Evolutionary conservation across 92 coral and sea anemone species (phyloP), one percentile per base, ranked within the genome.

Genomic region (Phymanthus crucifer): DNA sequence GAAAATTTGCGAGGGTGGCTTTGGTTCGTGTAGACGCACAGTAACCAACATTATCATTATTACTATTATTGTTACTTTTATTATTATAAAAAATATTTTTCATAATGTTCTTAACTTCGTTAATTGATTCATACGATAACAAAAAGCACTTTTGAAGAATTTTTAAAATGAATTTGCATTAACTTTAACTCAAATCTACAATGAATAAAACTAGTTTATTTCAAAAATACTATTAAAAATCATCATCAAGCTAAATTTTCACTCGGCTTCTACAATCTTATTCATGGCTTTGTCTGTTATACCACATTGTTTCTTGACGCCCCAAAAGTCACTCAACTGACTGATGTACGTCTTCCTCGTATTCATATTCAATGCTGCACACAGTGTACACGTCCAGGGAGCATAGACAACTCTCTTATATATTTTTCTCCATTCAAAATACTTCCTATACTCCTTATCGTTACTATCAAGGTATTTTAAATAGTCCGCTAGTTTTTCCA

Each of bases 331-430:
- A 82, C 33, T 65, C 65, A 82, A n/a, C 29, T 58, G 64, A 6
- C 29, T 61, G 35, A 82, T 82, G 37, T 67, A 75, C 35, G 87
- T 83, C 48, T 68, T 27, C 65, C 69, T 75, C 0, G 64, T 40
- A 50, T 72, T 54, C 17, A 79, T 85, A 33, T 85, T 79, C 34
- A 81, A 54, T 2, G 89, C 89, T 9, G 89, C 75, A 36, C 89
- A 85, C 40, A 85, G 14, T 26, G 76, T 77, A 33, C 89, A 85
- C 21, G 74, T 80, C 89, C 89, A 85, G 18, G 89, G 89, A 4
- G 79, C 83, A 40, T 75, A 76, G 9, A 32, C 38, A 13, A 70
- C 85, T 33, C 52, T 69, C 74, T 76, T 86, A 52, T 75, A 86
- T 46, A 31, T 12, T 74, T 76, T 86, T 61, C 84, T 75, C 90